Percentiles rank a stretch among this genome's conserved stretches.
Evolutionary conservation across 2,888 invertebrate species (phyloP).

Genomic region (Epistrophe eligans): DNA sequence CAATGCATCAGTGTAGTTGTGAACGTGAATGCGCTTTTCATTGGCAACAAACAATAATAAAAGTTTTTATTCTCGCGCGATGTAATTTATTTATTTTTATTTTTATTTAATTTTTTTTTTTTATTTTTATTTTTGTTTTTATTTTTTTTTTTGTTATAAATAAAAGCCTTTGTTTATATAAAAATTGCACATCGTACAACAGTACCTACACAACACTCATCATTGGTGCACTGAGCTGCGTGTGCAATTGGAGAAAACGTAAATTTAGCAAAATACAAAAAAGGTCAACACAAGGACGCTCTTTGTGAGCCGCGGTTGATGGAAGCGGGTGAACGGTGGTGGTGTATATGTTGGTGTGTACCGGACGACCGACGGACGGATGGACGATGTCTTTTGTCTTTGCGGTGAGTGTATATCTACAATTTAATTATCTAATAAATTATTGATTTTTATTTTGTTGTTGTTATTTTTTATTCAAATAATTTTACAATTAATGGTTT

Average conservation of each 20-base stretch:
- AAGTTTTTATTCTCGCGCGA: slow-evolving; percentile 52
- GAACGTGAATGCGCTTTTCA: slow-evolving; percentile 59
- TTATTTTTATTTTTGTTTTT: slow-evolving; percentile 40
- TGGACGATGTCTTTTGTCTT: slow-evolving; percentile 33
- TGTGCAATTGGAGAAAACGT: slow-evolving; percentile 58
- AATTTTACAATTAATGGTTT: slow-evolving; percentile 60
- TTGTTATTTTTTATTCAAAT: neutral
- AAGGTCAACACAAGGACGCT: slow-evolving; percentile 71
- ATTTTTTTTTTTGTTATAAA: slow-evolving; percentile 54
- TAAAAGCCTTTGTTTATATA: slow-evolving; percentile 68
- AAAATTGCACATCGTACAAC: slow-evolving; percentile 19
- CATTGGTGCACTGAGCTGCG: slow-evolving; percentile 26
- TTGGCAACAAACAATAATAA: slow-evolving; percentile 61
- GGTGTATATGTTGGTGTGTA: too few relatives aligned
- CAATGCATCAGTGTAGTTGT: neutral
- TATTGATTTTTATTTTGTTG: slow-evolving; percentile 27
- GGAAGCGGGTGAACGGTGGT: too few relatives aligned
- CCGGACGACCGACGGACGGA: too few relatives aligned
- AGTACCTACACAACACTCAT: neutral
- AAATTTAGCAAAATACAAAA: slow-evolving; percentile 60
- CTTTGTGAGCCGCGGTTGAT: slow-evolving; percentile 20
- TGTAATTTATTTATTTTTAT: slow-evolving; percentile 58
- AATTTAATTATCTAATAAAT: slow-evolving; percentile 68
- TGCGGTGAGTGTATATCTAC: neutral
- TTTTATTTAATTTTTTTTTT: slow-evolving; percentile 40